Evolutionary conservation across 2,888 invertebrate genomes (phyloP), one percentile per base, ranked within the genome.

Genomic region (Shargacucullia verbasci): DNA sequence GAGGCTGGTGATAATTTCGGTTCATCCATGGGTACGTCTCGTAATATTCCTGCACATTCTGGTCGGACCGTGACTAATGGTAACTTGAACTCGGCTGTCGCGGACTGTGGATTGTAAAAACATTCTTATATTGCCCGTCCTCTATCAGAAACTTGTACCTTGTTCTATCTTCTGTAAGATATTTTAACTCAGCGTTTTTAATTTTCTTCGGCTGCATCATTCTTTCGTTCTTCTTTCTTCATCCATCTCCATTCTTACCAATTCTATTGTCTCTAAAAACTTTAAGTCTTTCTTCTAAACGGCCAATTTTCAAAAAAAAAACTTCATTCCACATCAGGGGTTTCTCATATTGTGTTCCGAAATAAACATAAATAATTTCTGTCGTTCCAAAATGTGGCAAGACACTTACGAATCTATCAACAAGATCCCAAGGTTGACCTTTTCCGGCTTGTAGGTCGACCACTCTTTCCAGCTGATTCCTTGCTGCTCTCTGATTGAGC

Each of bases 41-140:
- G 90, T 72, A 95, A 88, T 60, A 96, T 94, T 12, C 96, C 96
- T 33, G 95, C 95, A 69, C 95, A 95, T 89, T 96, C 96, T 12
- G 96, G 96, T 47, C 96, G 91, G 0, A 97, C 96, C 44, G 95
- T 94, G 39, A 95, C 88, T 63, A 97, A 81, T 0, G 97, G 97
- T 7, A 97, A 84, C 78, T 96, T 96, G 85, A 96, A 97, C 70
- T 95, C 95, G 15, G 96, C 96, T 76, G 95, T 94, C 9, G 96
- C 95, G 45, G 96, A 92, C 97, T 97, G 76, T 44, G 81, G 25
- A 72, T 44, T 59, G 60, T 54, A 63, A 39, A 43, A 40, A 20
- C 15, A 48, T 43, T 34, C 31, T 48, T 54, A 46, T 59, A 56
- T 11, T 35, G 53, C 13, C 12, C 34, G 35, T 31, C 14, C 15